Base-by-base conservation (phyloP, 23 tunicate genomes). In the Ascidia mentula region DNA sequence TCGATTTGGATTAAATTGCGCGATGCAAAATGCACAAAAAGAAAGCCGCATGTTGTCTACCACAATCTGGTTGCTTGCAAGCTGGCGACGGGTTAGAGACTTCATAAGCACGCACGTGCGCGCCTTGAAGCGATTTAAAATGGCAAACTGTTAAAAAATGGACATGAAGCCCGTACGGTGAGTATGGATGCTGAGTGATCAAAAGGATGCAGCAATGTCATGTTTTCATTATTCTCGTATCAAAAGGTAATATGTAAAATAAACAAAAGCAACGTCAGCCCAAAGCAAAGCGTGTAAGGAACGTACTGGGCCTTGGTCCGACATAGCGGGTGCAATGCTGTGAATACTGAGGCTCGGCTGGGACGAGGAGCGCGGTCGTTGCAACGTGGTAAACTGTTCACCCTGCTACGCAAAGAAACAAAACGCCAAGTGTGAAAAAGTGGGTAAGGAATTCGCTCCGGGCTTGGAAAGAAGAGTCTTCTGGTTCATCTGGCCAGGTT, bases 311-410 rank as follows among this genome's bases (percentile, higher is more conserved):
- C 65, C 65, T 53, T 53, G 65, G 24, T 53, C 65, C 65, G 65
- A 28, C 65, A 53, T 53, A 53, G 13, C 65, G 18, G 84, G 80
- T 30, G 82, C 70, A 30, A 78, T 71, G 61, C 79, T 91, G 87
- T 91, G 82, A 32, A 86, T 86, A 69, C 75, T 77, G 65, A 91
- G 86, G 40, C 90, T 85, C 45, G 97, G 97, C 59, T 91, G 97
- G 5, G 97, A 91, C 24, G 90, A 80, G 26, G 97, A 91, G 38
- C 97, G 90, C 7, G 90, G 84, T 22, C 90, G 83, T n/a, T 72
- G 78, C 17, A 40, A 72, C 13, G 75, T 70, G 37, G 74, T 70
- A 70, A 70, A 70, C 38, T 70, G 74, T 32, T 70, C 74, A 28
- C 65, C 65, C 65, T 53, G 65, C 13, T 53, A 28, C 65, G 65